Base-by-base conservation (phyloP, 2,113 vertebrate species). In the Stercorarius parasiticus region DNA sequence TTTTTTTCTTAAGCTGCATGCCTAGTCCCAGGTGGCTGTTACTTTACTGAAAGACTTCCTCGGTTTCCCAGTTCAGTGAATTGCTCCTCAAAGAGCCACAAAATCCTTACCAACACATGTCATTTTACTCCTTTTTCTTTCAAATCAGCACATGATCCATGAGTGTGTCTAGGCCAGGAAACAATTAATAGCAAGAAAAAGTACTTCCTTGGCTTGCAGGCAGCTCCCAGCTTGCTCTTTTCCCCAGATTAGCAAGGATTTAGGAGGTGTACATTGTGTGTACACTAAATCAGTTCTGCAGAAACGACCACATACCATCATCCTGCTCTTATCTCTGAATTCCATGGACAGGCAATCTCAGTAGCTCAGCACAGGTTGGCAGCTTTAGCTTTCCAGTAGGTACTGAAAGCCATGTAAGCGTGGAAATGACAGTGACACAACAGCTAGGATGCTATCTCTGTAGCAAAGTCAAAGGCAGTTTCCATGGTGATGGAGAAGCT, bases 261-360 rank as follows among this genome's bases (percentile, higher is more conserved):
- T 95, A 94, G 49, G 65, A 78, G 59, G 65, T 5, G 2, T 42
- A 36, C 2, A 2, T 84, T 89, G 56, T 74, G 38, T 58, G 67
- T 91, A 15, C 1, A 2, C 49, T 79, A 91, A 93, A 79, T 89
- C 62, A 55, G 59, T 84, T 95, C 76, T 85, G 77, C 85, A 86
- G 95, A 93, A 96, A 58, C 71, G 64, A 58, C 34, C 3, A 7
- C 79, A 40, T 88, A 9, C 74, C 61, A 9, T 71, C n/a, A 1
- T 88, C 62, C 58, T 74, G 61, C 82, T 50, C 79, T 96, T 95
- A 96, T 96, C 95, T 91, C 82, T 84, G 82, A 74, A 76, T 93
- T 90, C 59, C 91, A 65, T 1, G 10, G 84, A 59, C 82, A 65
- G 58, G 36, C 85, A 81, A 26, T 88, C 59, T 96, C 86, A 32